Evolutionary conservation across 2,797 vertebrate genomes (phyloP).

Genomic region (Lophius americanus): DNA sequence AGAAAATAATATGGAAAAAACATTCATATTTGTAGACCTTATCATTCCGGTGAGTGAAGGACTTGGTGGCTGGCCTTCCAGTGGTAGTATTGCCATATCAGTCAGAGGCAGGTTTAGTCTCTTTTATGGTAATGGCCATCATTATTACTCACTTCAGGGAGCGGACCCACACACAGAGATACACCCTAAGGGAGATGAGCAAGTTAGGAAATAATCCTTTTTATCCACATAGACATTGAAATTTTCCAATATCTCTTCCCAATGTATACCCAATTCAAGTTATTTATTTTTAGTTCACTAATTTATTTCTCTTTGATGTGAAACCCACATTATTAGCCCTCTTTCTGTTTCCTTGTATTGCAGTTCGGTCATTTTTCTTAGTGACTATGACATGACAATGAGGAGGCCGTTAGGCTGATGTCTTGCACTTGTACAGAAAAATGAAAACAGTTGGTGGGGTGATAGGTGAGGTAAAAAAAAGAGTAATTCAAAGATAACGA

Average conservation of each 20-base stretch:
- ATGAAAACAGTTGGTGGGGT: too few relatives aligned
- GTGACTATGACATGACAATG: too few relatives aligned
- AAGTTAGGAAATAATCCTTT: slow-evolving; percentile 33
- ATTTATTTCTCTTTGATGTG: slow-evolving; percentile 19
- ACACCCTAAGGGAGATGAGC: slow-evolving; percentile 17
- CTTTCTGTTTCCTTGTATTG: too few relatives aligned
- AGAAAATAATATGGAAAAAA: slow-evolving; percentile 53
- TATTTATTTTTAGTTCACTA: slow-evolving; percentile 47
- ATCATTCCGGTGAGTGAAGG: slow-evolving; percentile 30
- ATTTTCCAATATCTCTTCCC: slow-evolving; percentile 55
- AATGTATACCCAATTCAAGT: slow-evolving; percentile 23
- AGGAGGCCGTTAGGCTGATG: too few relatives aligned
- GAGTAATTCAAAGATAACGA: too few relatives aligned
- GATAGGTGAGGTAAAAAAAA: too few relatives aligned
- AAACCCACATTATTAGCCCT: slow-evolving; percentile 17
- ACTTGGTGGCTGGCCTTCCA: slow-evolving; percentile 11
- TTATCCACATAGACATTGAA: slow-evolving; percentile 35
- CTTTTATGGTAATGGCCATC: slow-evolving; percentile 54
- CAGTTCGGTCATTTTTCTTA: too few relatives aligned
- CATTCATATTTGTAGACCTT: slow-evolving; percentile 45
- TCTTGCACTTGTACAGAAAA: too few relatives aligned
- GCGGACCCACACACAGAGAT: slow-evolving; percentile 21
- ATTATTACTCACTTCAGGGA: slow-evolving; percentile 51
- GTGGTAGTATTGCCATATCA: slow-evolving; percentile 41
- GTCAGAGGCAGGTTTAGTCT: slow-evolving; percentile 45